A percentile compares a stretch with the other conserved stretches of the same genome.
Evolutionary conservation across 2,113 vertebrate genomes (phyloP).

Genomic region (Actenoides hombroni): DNA sequence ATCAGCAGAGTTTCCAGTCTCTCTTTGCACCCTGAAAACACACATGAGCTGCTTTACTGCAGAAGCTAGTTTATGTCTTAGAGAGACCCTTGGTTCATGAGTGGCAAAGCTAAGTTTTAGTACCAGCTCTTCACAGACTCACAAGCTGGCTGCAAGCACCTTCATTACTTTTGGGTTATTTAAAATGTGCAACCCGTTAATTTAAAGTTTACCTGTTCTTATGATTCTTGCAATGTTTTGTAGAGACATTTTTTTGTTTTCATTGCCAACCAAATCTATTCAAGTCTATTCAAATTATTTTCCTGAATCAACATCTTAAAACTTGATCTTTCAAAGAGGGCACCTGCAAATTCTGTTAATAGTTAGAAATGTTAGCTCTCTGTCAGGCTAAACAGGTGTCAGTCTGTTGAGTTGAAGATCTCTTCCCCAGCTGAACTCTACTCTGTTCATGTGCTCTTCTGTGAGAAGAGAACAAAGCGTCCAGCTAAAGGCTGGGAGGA

Average conservation of each 20-base stretch:
- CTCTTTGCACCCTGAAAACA: background rate
- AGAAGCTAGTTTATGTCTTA: background rate
- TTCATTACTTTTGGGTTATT: background rate
- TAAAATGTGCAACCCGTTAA: background rate
- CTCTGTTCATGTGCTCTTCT: background rate
- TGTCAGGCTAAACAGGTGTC: background rate
- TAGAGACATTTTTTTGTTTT: background rate
- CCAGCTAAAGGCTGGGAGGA: background rate
- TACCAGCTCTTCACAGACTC: background rate
- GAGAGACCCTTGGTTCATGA: background rate
- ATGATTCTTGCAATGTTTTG: background rate
- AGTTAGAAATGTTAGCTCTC: background rate
- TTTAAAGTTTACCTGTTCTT: background rate
- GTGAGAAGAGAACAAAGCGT: fast-evolving
- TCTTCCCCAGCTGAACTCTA: background rate
- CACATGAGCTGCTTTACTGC: background rate
- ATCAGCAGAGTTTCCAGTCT: background rate
- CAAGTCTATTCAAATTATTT: background rate
- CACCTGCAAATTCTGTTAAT: background rate
- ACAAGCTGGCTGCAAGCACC: background rate
- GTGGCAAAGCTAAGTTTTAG: background rate
- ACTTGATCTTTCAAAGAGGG: background rate
- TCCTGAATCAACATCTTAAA: background rate
- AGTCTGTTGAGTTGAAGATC: background rate
- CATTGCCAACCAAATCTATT: background rate